Percentiles rank a stretch among this genome's conserved stretches.
Conservation (phyloP, 2,113 vertebrate species). For the Ageneiosus marmoratus region DNA sequence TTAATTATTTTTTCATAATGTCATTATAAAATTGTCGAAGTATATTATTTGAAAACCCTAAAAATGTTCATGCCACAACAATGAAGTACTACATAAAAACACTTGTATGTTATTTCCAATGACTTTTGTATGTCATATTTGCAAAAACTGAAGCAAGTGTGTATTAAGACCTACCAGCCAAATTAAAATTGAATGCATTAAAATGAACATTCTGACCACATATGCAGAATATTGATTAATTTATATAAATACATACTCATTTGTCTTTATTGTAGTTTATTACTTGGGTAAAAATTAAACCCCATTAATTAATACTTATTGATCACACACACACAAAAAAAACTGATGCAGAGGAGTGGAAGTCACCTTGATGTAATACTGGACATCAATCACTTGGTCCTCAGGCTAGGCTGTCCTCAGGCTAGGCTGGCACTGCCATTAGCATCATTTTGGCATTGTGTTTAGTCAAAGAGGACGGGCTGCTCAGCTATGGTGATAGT, state of each 20-base stretch:
- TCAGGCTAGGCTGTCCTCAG: conserved; percentile 70
- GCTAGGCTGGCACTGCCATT: conserved; percentile 75
- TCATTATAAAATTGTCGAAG: background rate
- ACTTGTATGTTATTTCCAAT: background rate
- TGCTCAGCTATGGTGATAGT: conserved; percentile 62
- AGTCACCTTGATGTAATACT: conserved; percentile 80
- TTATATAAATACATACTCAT: background rate
- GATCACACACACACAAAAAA: conserved; percentile 73
- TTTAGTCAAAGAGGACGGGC: conserved; percentile 63
- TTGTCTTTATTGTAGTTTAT: background rate
- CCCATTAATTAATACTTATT: conserved; percentile 59
- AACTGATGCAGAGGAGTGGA: conserved; percentile 71
- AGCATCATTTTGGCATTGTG: conserved; percentile 71
- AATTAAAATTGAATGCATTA: background rate
- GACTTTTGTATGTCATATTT: background rate
- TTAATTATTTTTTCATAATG: background rate
- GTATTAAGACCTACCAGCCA: too few relatives aligned
- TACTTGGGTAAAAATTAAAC: background rate
- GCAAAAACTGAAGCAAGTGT: too few relatives aligned
- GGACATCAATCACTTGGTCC: conserved; percentile 73
- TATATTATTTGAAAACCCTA: background rate
- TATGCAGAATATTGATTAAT: background rate
- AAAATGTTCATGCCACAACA: background rate
- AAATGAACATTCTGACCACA: background rate
- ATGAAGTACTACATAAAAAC: background rate